Conservation (phyloP, 2,797 vertebrate genomes). For the Anguilla pacifica region DNA sequence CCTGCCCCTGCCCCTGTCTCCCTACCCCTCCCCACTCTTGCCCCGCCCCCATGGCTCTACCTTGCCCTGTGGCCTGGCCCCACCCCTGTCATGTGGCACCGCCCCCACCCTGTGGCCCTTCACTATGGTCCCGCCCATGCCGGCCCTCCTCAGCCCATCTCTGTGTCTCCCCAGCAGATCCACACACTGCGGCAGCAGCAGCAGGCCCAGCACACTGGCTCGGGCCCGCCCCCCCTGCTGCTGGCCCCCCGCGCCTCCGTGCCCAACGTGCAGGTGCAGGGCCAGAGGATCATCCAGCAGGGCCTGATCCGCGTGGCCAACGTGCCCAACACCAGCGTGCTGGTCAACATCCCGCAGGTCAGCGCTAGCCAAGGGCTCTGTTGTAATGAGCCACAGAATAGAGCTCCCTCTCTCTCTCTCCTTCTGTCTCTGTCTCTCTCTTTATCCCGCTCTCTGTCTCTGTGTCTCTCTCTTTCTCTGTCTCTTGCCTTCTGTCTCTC, state of each 20-base stretch:
- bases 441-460: too few relatives aligned
- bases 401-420: neutral
- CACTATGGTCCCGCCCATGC: constrained; percentile 61
- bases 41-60: constrained; percentile 58
- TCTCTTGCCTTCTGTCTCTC: too few relatives aligned
- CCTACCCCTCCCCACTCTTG: constrained; percentile 57
- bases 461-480: too few relatives aligned
- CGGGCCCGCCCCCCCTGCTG: constrained; percentile 85
- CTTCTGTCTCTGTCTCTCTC: too few relatives aligned
- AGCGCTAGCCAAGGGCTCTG: neutral
- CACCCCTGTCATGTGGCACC: neutral
- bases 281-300: constrained; percentile 83
- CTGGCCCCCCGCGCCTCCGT: constrained; percentile 82
- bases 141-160: constrained; percentile 58
- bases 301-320: constrained; percentile 86
- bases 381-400: too few relatives aligned
- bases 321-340: constrained; percentile 76
- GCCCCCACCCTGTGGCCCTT: constrained; percentile 57
- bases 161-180: constrained; percentile 83
- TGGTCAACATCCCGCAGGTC: constrained; percentile 85
- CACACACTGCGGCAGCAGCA: constrained; percentile 89
- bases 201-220: constrained; percentile 87
- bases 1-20: too few relatives aligned
- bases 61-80: constrained; percentile 56
- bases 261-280: constrained; percentile 78